phyloP scores from a whole-genome alignment of 2,113 vertebrate species.

The Rhinopomastus cyanomelas region DNA sequence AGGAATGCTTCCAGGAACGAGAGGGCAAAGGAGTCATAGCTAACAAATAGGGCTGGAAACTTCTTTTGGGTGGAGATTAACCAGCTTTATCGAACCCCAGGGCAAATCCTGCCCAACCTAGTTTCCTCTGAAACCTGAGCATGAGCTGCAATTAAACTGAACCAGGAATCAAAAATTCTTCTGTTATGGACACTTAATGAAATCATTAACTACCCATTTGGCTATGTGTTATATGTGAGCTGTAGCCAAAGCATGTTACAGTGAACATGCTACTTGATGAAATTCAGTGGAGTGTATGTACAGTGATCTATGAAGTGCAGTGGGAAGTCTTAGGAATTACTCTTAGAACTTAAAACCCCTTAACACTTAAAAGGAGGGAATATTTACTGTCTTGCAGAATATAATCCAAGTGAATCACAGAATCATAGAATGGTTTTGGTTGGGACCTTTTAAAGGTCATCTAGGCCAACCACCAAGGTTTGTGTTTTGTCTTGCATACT shows the following conservation, averaged over 20 bases:
- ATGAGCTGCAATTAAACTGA: not conserved
- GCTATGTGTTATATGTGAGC: not conserved
- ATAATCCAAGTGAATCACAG: not conserved
- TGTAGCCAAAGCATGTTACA: not conserved
- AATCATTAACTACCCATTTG: not conserved
- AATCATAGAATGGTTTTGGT: too few relatives aligned
- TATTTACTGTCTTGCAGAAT: not conserved
- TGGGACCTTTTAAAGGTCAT: too few relatives aligned
- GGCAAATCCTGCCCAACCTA: not conserved
- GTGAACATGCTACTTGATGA: not conserved
- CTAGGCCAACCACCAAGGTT: not conserved
- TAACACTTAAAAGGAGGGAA: not conserved
- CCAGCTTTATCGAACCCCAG: not conserved
- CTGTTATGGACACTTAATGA: not conserved
- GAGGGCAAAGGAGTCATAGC: not conserved
- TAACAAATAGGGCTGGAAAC: conserved; percentile 1
- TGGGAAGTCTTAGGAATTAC: not conserved
- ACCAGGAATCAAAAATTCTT: conserved; percentile 17
- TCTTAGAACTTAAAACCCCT: not conserved
- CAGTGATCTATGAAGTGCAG: not conserved
- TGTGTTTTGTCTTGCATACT: not conserved
- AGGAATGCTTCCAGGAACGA: conserved; percentile 46
- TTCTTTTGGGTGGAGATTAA: not conserved
- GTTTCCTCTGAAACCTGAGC: not conserved
- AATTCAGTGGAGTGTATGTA: not conserved